Base-by-base conservation (phyloP, 2,888 invertebrate genomes). In the Lamellibrachia satsuma region DNA sequence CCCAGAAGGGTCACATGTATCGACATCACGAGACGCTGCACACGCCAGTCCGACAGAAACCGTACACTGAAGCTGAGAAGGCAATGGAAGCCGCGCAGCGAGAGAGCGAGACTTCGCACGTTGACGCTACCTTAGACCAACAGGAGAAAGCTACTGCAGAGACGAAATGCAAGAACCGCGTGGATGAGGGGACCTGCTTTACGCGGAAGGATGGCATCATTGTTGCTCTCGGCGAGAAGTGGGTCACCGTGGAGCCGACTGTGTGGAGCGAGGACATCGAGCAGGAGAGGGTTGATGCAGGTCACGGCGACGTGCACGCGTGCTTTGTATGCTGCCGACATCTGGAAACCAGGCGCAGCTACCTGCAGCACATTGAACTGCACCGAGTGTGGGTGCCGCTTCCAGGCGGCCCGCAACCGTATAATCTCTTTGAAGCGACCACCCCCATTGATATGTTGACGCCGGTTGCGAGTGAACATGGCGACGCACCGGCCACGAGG, bases 1-100 rank as follows among this genome's bases (percentile, higher is more conserved):
- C 91, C 9, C 93, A 93, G 92, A 93, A 90, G 22, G 93, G 92
- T 52, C 93, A 94, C 91, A 90, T 93, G 9, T 91, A 92, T 57
- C 57, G 94, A 11, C 94, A 94, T 60, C 52, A 92, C 8, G 92
- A 93, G 90, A 91, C 93, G 4, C 90, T 94, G 57, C 94, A 94
- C 90, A 92, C 91, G 7, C 93, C 94, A 6, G 52, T 22, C 11
- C 93, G 90, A 51, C 93, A 94, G 92, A 57, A 92, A 7, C 93
- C 94, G 7, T 4, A 52, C 7, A 11, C 90, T 22, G n/a, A 11
- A 52, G 52, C 8, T 22, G 75, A 6, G 75, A n/a, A 22, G 3
- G 75, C 2, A 6, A n/a, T 75, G 22, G 22, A 11, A 0, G 4
- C 55, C 2, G 11, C 51, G 27, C 91, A 52, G 39, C 11, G 15